These are phyloP conservation scores for Mayetiola destructor DNA, from an alignment of 2,888 invertebrate genomes.

Conservation along the genomic window DNA sequence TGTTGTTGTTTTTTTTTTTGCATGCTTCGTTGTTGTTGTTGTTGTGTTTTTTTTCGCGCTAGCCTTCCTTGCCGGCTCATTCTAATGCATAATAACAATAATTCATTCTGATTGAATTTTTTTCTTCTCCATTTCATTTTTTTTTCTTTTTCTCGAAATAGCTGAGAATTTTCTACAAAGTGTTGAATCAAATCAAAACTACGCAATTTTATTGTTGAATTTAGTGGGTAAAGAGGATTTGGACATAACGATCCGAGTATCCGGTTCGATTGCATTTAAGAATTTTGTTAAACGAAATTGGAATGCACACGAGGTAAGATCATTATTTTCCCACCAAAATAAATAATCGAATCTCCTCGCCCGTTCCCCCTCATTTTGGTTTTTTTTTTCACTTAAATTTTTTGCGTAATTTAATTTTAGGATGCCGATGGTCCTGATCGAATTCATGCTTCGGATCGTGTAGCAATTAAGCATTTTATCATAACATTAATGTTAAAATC, in stretches of 20 bases:
- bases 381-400: not conserved
- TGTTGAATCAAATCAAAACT: constrained; percentile 81
- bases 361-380: not conserved
- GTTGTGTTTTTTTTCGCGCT: no score
- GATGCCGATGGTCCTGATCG: constrained; percentile 61
- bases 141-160: constrained; percentile 26
- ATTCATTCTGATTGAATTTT: not conserved
- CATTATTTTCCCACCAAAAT: not conserved
- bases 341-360: not conserved
- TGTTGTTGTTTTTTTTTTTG: no score
- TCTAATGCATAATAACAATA: not conserved
- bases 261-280: constrained; percentile 89
- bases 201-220: constrained; percentile 70
- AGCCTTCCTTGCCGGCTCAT: no score
- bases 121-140: not conserved
- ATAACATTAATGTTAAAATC: constrained; percentile 87
- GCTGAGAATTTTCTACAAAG: constrained; percentile 87
- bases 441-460: constrained; percentile 66
- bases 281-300: constrained; percentile 95
- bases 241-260: constrained; percentile 68
- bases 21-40: no score
- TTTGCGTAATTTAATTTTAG: constrained; percentile 25
- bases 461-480: constrained; percentile 68
- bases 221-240: constrained; percentile 70
- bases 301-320: constrained; percentile 54